These are phyloP conservation scores for Calycopis cecrops DNA, from an alignment of 1,140 invertebrate species.

Conservation along the genomic window DNA sequence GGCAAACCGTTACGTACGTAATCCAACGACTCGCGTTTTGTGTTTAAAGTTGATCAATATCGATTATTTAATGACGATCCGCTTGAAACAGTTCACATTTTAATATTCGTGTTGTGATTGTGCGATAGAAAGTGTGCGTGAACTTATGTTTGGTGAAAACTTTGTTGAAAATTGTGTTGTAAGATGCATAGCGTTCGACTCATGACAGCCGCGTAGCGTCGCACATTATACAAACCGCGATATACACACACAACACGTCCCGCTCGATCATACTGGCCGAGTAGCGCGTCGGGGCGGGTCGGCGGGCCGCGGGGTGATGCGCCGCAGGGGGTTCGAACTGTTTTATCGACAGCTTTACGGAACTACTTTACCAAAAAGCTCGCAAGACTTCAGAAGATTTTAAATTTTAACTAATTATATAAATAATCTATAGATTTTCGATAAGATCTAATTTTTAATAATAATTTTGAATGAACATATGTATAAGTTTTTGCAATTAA, in stretches of 20 bases:
- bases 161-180: constrained; percentile 32
- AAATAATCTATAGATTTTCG: too few relatives aligned
- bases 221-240: constrained; percentile 39
- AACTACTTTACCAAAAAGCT: constrained; percentile 31
- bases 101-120: constrained; percentile 4
- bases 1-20: neutral
- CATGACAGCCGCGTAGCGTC: constrained; percentile 57
- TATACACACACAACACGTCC: constrained; percentile 45
- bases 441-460: too few relatives aligned
- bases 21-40: constrained; percentile 3
- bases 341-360: constrained; percentile 37
- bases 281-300: constrained; percentile 33
- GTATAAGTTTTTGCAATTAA: too few relatives aligned
- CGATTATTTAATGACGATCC: constrained; percentile 2
- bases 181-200: constrained; percentile 49
- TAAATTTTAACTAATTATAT: too few relatives aligned
- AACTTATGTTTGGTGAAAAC: constrained; percentile 8
- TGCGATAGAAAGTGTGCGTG: constrained; percentile 6
- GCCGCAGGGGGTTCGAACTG: constrained; percentile 36
- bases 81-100: neutral
- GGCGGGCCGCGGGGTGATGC: constrained; percentile 34
- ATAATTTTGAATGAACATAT: too few relatives aligned
- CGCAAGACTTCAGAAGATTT: neutral
- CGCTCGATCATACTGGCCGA: constrained; percentile 61
- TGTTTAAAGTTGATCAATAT: constrained; percentile 5